These are phyloP conservation scores for Chaenodraco wilsoni DNA, from an alignment of 2,797 vertebrate genomes.

Conservation along the genomic window DNA sequence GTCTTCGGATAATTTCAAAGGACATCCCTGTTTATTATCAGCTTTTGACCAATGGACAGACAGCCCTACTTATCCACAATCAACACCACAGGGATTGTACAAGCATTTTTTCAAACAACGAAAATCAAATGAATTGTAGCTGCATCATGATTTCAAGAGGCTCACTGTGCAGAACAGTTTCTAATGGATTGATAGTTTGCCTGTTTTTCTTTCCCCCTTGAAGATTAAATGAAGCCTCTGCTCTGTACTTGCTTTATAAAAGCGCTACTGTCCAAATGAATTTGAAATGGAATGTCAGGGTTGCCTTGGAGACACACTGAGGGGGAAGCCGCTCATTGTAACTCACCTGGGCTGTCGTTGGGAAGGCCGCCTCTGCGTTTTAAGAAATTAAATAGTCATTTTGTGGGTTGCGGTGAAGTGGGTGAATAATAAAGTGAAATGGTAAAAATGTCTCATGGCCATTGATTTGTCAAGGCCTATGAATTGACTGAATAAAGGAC, in stretches of 20 bases:
- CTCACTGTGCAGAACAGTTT: constrained; percentile 18
- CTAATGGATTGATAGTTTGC: constrained; percentile 54
- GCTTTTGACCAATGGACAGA: neutral
- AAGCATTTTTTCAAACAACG: constrained; percentile 21
- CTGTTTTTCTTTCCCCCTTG: constrained; percentile 13
- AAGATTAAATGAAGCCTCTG: constrained; percentile 52
- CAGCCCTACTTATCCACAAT: neutral
- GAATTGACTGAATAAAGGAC: constrained; percentile 3
- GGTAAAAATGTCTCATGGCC: constrained; percentile 34
- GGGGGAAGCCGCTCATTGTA: constrained; percentile 47
- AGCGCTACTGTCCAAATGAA: constrained; percentile 68
- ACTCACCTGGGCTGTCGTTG: constrained; percentile 54
- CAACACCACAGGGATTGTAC: neutral
- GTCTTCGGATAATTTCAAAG: constrained; percentile 23
- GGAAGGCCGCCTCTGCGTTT: constrained; percentile 45
- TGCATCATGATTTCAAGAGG: constrained; percentile 30
- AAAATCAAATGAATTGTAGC: constrained; percentile 23
- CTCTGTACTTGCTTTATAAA: constrained; percentile 54
- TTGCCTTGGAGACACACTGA: constrained; percentile 73
- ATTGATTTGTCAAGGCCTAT: constrained; percentile 43
- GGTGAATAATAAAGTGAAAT: constrained; percentile 36
- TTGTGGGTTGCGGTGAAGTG: constrained; percentile 23
- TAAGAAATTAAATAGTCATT: constrained; percentile 48
- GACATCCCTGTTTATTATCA: constrained; percentile 12
- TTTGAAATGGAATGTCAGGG: constrained; percentile 66